Base-by-base conservation (phyloP, 2,888 invertebrate genomes). In the Acleris holmiana region DNA sequence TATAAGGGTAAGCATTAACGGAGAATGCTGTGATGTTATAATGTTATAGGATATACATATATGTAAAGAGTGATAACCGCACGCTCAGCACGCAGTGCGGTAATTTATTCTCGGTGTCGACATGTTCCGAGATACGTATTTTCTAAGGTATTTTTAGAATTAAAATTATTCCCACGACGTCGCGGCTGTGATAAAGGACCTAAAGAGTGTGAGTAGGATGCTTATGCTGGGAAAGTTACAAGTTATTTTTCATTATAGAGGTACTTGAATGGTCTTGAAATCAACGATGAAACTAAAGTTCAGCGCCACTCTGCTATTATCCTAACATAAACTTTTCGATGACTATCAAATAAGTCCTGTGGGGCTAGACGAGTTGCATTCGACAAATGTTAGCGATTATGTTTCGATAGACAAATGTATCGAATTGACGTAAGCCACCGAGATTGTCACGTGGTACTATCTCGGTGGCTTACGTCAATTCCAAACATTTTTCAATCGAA, bases 101-200 rank as follows among this genome's bases (percentile, higher is more conserved):
- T 63, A 51, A 63, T 63, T 63, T 63, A 46, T 63, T 57, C 50
- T 50, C 44, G 56, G 44, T 61, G 54, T 63, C 57, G 57, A 63
- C 57, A 57, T 50, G 51, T 63, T 63, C 35, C 35, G 23, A 47
- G 63, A 40, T 23, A 63, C 40, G 21, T 51, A 47, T 51, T 47
- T 40, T 57, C 50, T 18, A 35, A 55, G 55, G 44, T 44, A 57
- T 63, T 63, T 61, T 63, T 57, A 41, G 23, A 47, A 46, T 57
- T 63, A 63, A 63, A 63, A 57, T 44, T 44, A 44, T 44, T 44
- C 44, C 7, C 15, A 17, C 44, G 15, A 44, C 21, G 62, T 19
- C 17, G n/a, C 40, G 29, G 21, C 6, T 47, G 29, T 21, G 55
- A 55, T 48, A 41, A 49, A 49, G n/a, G 17, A 41, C n/a, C 41